phyloP scores from a whole-genome alignment of 1,140 invertebrate species.

The Leptopilina clavipes region DNA sequence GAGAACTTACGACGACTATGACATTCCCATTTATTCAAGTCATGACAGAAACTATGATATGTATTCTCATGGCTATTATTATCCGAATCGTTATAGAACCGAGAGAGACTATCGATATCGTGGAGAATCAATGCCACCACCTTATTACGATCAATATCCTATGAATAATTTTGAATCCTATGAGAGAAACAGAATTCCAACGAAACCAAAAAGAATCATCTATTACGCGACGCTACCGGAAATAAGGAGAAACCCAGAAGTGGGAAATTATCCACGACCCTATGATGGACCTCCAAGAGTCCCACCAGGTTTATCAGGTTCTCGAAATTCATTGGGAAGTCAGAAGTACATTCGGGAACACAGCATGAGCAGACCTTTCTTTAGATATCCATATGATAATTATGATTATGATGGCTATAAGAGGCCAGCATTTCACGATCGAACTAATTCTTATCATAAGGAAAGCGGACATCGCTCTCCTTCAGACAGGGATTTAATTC shows the following conservation, averaged over 20 bases:
- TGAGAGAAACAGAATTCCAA: constrained; percentile 57
- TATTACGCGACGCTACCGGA: constrained; percentile 75
- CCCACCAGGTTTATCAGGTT: constrained; percentile 31
- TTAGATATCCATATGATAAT: constrained; percentile 42
- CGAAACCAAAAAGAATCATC: constrained; percentile 71
- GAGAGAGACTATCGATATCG: constrained; percentile 55
- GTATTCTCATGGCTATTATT: constrained; percentile 56
- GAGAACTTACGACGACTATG: constrained; percentile 62
- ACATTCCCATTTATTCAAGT: constrained; percentile 58
- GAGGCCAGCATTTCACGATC: constrained; percentile 46
- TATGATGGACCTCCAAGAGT: constrained; percentile 52
- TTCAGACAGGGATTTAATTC: constrained; percentile 48
- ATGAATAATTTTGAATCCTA: constrained; percentile 64
- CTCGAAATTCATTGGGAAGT: constrained; percentile 37
- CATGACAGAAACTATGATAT: constrained; percentile 61
- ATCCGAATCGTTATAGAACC: constrained; percentile 63
- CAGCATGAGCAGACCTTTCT: constrained; percentile 45
- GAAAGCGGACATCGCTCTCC: constrained; percentile 38
- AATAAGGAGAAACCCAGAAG: constrained; percentile 69
- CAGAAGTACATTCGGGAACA: constrained; percentile 42
- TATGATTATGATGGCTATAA: constrained; percentile 33
- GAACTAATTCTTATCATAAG: constrained; percentile 38
- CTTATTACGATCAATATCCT: constrained; percentile 64
- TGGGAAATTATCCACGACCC: constrained; percentile 60
- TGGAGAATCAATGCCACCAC: constrained; percentile 48